Conservation (phyloP, 2,113 vertebrate genomes). For the Lagopus leucura region DNA sequence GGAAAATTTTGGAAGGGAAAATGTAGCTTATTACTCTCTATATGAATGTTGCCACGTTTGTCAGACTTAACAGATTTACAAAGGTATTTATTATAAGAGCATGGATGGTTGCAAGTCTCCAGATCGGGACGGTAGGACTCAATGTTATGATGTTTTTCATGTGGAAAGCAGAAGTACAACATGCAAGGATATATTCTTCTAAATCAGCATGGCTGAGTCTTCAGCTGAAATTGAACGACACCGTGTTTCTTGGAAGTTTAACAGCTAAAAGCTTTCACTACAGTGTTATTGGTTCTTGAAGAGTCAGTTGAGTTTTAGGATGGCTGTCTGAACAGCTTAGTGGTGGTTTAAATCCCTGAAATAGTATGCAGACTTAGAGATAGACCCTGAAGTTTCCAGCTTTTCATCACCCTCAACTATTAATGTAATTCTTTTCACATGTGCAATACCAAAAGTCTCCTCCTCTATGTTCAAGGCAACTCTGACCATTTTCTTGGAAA, state of each 20-base stretch:
- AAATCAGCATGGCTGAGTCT: background rate
- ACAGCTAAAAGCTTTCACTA: background rate
- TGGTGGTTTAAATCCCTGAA: background rate
- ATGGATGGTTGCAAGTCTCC: background rate
- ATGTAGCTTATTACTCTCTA: background rate
- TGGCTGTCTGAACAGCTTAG: background rate
- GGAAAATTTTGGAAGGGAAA: background rate
- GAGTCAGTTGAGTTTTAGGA: background rate
- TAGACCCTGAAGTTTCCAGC: background rate
- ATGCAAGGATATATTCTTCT: background rate
- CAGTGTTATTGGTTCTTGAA: background rate
- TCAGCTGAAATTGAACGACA: background rate
- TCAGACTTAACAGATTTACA: background rate
- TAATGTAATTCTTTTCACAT: background rate
- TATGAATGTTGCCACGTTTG: background rate
- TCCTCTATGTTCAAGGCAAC: background rate
- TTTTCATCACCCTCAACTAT: background rate
- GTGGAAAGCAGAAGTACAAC: background rate
- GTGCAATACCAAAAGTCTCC: background rate
- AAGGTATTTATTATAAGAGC: background rate
- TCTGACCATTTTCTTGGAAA: background rate
- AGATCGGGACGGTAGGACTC: background rate
- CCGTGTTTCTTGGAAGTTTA: background rate
- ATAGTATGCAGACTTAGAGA: background rate
- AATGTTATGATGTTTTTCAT: background rate